Evolutionary conservation across 2,797 vertebrate species (phyloP).

Genomic region (Chaetophractus vellerosus): DNA sequence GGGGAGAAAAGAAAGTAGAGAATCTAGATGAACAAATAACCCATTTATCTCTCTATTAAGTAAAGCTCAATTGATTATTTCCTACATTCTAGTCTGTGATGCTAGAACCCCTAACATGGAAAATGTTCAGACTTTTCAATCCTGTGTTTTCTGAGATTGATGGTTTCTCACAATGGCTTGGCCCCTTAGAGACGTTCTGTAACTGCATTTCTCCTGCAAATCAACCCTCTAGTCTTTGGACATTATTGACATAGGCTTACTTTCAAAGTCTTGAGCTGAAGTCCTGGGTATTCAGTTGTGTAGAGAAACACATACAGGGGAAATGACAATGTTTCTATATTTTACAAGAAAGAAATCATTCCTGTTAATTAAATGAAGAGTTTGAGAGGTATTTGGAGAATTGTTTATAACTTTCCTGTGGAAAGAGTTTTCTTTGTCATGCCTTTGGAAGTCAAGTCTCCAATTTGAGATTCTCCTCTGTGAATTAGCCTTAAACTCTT

Average conservation of each 20-base stretch:
- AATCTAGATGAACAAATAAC: background rate
- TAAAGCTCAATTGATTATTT: background rate
- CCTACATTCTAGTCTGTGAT: background rate
- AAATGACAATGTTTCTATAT: constrained; percentile 58
- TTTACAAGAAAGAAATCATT: constrained; percentile 59
- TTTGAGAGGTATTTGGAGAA: constrained; percentile 64
- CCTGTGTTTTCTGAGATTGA: constrained; percentile 43
- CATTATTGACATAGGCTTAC: constrained; percentile 20
- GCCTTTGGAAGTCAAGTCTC: constrained; percentile 45
- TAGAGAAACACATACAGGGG: constrained; percentile 56
- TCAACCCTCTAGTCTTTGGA: background rate
- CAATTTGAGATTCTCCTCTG: constrained; percentile 24
- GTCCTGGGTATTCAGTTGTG: constrained; percentile 44
- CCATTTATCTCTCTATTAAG: background rate
- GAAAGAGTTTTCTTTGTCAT: constrained; percentile 15
- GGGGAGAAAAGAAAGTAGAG: constrained; percentile 22
- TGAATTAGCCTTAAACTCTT: constrained; percentile 48
- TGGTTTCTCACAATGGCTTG: background rate
- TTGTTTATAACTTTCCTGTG: background rate
- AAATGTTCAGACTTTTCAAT: constrained; percentile 45
- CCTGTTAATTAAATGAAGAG: constrained; percentile 63
- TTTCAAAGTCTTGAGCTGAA: background rate
- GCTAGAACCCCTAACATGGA: background rate
- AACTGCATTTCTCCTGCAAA: background rate
- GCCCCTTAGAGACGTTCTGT: constrained; percentile 41